These are phyloP conservation scores for Lagopus leucura DNA, from an alignment of 2,113 vertebrate genomes.

Conservation along the genomic window DNA sequence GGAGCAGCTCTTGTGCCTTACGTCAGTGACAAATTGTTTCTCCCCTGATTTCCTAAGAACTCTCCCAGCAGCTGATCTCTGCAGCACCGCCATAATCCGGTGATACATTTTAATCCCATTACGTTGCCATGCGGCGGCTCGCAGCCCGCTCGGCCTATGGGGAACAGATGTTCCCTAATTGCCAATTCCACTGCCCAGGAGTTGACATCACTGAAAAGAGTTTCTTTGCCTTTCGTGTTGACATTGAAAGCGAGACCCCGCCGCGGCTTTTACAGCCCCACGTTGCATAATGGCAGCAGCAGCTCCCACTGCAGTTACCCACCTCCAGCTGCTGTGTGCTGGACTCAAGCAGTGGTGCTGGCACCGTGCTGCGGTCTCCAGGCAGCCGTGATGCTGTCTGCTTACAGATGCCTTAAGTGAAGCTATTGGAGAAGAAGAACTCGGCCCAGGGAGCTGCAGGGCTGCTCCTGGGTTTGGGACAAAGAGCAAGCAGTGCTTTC, in stretches of 20 bases:
- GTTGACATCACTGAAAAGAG: neutral
- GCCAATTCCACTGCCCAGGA: conserved; percentile 34
- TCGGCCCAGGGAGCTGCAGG: fast-evolving
- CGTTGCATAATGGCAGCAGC: fast-evolving
- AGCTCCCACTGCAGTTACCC: neutral
- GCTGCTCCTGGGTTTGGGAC: neutral
- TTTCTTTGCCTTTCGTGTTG: neutral
- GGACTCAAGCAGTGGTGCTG: neutral
- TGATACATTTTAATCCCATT: conserved; percentile 67
- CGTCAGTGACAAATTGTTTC: fast-evolving
- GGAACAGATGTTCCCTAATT: conserved; percentile 57
- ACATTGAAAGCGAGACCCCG: neutral
- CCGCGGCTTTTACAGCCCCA: neutral
- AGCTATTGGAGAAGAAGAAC: fast-evolving
- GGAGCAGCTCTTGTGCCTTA: neutral
- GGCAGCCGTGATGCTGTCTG: neutral
- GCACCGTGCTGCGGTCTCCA: fast-evolving
- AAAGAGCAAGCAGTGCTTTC: neutral
- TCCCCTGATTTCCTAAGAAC: neutral
- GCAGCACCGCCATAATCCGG: conserved; percentile 21
- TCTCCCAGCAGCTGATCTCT: conserved; percentile 15
- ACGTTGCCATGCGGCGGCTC: conserved; percentile 45
- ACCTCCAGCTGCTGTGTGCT: neutral
- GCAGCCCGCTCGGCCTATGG: neutral
- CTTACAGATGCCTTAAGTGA: neutral